Evolutionary conservation across 53 echinoderm and acorn worm species (phyloP), one percentile per base, ranked within the genome.

Genomic region (Astropecten irregularis): DNA sequence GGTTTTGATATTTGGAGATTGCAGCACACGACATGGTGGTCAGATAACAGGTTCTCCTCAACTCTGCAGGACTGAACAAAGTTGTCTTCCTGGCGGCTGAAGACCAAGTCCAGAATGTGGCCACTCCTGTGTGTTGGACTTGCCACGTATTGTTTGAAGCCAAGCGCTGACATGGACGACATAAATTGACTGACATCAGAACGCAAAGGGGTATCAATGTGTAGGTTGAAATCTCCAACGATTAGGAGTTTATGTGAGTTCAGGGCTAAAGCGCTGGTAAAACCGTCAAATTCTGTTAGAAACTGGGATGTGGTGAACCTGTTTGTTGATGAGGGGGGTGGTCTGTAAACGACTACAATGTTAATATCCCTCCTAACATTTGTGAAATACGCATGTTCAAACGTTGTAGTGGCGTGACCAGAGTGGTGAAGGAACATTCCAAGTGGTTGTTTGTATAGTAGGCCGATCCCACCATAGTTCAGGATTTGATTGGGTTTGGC

Each of bases 401-500:
- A 82, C 31, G 42, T 40, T 47, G 66, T 21, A 10, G 64, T 65
- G 1, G 10, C 51, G 29, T 20, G 2, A 33, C 21, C 77, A 56
- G 49, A 28, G n/a, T 23, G 82, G 13, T 38, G 4, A 2, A 40
- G 15, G 39, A 47, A 49, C 9, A 71, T 42, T 1, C 40, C 46
- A 16, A 82, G 48, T 9, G 10, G 48, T 16, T 27, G 13, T 30
- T 82, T 82, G 23, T 82, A 27, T 26, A 82, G 40, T 23, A 82
- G 23, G n/a, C 82, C 82, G 28, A 82, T 82, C 18, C 82, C 82
- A 65, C 66, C 71, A 30, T 71, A 48, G 21, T 66, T 30, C 22
- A 22, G 48, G 42, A 32, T 35, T 31, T 44, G 32, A n/a, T 46
- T 47, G 14, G 47, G 47, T 8, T 9, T 46, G 47, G 47, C 8